These are phyloP conservation scores for Diplodus puntazzo DNA, from an alignment of 2,797 vertebrate genomes.

Conservation along the genomic window DNA sequence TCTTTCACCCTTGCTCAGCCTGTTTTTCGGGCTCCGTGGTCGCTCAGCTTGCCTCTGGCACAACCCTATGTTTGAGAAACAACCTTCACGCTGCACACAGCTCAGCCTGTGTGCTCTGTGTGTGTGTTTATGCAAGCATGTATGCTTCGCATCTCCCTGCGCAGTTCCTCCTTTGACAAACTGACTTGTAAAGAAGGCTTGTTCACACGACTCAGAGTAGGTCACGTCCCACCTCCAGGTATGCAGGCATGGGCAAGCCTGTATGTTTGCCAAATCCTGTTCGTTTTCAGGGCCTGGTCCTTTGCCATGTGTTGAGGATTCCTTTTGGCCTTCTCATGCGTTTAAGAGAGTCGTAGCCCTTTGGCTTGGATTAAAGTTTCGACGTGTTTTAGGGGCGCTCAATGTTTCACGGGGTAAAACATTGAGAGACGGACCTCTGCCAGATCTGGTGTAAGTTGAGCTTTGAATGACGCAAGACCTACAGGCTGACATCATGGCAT, in stretches of 20 bases:
- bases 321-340: constrained; percentile 2
- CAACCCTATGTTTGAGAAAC: constrained; percentile 63
- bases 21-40: constrained; percentile 82
- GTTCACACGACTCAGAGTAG: constrained; percentile 57
- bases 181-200: constrained; percentile 66
- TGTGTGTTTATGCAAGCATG: constrained; percentile 71
- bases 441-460: constrained; percentile 38
- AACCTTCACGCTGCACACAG: constrained; percentile 65
- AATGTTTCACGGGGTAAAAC: constrained; percentile 1
- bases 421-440: not conserved
- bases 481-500: constrained; percentile 46
- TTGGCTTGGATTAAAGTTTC: constrained; percentile 15
- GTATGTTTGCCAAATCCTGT: constrained; percentile 46
- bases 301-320: constrained; percentile 32
- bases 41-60: constrained; percentile 67
- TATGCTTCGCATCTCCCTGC: constrained; percentile 43
- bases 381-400: constrained; percentile 15
- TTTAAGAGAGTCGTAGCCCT: constrained; percentile 8
- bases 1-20: constrained; percentile 58
- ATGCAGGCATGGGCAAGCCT: constrained; percentile 61
- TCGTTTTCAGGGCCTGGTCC: constrained; percentile 37
- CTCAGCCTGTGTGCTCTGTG: constrained; percentile 55
- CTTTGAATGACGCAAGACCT: constrained; percentile 34
- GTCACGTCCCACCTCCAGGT: constrained; percentile 59
- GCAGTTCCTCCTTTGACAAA: constrained; percentile 79